Conservation (phyloP, 2,888 invertebrate species). For the Pseudococcus viburni region DNA sequence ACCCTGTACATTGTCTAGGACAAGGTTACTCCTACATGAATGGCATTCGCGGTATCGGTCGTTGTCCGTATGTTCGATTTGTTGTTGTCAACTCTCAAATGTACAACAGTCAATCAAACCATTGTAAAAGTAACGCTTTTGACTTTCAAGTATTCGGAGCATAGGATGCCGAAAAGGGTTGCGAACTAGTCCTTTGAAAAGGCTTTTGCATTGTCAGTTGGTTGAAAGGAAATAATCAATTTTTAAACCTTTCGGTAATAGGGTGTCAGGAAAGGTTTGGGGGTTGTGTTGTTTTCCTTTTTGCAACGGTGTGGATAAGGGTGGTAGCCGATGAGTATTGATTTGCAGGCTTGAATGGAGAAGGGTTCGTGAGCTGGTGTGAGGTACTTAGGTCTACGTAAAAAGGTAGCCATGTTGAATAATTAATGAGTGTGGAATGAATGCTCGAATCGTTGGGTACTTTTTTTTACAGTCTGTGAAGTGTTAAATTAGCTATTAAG, state of each 20-base stretch:
- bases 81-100: conserved; percentile 10
- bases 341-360: background rate
- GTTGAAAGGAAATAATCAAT: conserved; percentile 56
- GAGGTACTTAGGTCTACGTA: background rate
- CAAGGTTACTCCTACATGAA: background rate
- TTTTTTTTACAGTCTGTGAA: no score
- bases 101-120: conserved; percentile 59
- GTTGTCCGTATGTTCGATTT: conserved; percentile 18
- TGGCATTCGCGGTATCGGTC: background rate
- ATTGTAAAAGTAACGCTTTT: conserved; percentile 61
- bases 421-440: no score
- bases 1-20: background rate
- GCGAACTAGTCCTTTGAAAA: background rate
- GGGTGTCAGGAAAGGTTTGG: conserved; percentile 37
- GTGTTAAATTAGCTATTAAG: background rate
- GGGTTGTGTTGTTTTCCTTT: conserved; percentile 8
- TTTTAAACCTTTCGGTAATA: conserved; percentile 50
- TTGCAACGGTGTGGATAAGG: background rate
- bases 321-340: background rate
- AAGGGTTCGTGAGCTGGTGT: background rate
- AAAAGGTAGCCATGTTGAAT: background rate
- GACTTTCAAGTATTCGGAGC: conserved; percentile 47
- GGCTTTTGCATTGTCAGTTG: background rate
- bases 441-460: no score
- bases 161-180: background rate